Base-by-base conservation (phyloP, 1,140 invertebrate species). In the Colletes latitarsis region DNA sequence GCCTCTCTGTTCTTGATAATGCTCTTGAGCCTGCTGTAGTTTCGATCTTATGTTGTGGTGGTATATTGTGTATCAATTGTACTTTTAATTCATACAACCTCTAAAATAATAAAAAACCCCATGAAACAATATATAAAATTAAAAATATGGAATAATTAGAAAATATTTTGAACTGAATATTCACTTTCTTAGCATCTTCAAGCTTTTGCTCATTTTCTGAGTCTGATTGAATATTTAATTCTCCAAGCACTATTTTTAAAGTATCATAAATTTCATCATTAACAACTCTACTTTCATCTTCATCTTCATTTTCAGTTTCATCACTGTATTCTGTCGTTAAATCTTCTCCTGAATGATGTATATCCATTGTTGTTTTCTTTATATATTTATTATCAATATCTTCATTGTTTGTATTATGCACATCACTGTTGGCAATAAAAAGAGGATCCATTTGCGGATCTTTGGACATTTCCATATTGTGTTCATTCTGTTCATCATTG, bases 11-110 rank as follows among this genome's bases (percentile, higher is more conserved):
- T 72, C 17, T 30, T 17, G 55, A 88, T 30, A 84, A 74, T 15
- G 66, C 6, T 39, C 66, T 80, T 4, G 82, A 57, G n/a, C 88
- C 86, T 43, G 88, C 77, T 68, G 52, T 10, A 43, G 9, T 49
- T 82, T 92, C 89, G 60, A 93, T 82, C 82, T 84, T 72, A 81
- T 93, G 92, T 79, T 93, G 93, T 0, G 71, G 82, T 17, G 88
- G 89, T 57, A 93, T 86, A 57, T 89, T 6, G 19, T 92, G 90
- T 39, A 75, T 87, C 17, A 92, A 21, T 66, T 82, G 64, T 60
- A 93, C 83, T 41, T 53, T 4, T 15, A 93, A 46, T 2, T 64
- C 21, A 15, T 71, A 21, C 17, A 93, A 75, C 84, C 82, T 86
- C 91, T 92, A 60, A n/a, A 86, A 81, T 77, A 68, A 60, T n/a